Conservation (phyloP, 2,888 invertebrate genomes). For the Apodemia duryi region DNA sequence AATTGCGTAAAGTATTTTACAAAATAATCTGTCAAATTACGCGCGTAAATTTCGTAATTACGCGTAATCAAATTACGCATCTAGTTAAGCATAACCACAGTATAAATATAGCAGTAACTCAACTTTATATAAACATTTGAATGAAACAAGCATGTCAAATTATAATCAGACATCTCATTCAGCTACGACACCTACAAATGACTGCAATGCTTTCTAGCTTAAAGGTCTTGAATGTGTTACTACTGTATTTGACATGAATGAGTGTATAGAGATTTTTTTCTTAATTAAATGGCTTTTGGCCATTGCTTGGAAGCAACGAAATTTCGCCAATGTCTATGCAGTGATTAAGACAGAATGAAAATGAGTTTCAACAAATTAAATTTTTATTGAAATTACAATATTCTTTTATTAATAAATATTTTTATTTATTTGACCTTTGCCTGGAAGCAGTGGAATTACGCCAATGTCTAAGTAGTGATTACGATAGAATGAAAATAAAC, state of each 20-base stretch:
- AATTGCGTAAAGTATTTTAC: background rate
- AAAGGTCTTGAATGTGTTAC: background rate
- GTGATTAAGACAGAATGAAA: no score
- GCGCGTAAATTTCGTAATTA: constrained; percentile 3
- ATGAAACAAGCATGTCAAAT: background rate
- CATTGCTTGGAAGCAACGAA: no score
- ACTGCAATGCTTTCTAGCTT: background rate
- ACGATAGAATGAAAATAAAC: no score
- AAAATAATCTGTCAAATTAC: constrained; percentile 10
- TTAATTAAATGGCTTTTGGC: no score
- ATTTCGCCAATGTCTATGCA: no score
- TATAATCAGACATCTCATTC: background rate
- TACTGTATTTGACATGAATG: background rate
- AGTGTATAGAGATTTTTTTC: background rate
- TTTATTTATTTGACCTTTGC: no score
- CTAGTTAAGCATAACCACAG: constrained; percentile 12
- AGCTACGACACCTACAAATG: background rate
- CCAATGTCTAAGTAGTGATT: no score
- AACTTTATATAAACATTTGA: background rate
- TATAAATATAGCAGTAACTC: constrained; percentile 4
- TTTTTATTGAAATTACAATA: no score
- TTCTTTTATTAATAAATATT: no score
- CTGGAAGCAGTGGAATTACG: no score
- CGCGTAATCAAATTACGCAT: constrained; percentile 18
- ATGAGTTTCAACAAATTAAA: no score